phyloP scores from a whole-genome alignment of 2,888 invertebrate genomes.

The Ischnus inquisitorius region DNA sequence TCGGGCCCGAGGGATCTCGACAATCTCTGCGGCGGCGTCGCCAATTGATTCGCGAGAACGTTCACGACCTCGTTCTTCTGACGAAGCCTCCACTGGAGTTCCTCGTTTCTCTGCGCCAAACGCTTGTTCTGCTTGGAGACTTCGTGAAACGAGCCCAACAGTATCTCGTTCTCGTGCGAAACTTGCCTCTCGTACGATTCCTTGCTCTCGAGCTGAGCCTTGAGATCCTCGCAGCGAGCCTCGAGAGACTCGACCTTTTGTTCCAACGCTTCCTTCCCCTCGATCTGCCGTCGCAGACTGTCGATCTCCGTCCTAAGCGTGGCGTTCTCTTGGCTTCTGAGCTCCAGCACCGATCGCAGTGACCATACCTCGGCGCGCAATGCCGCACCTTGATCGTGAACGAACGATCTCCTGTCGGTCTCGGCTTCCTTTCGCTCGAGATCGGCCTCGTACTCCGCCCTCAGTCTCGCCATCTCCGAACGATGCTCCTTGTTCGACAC shows the following conservation, averaged over 20 bases:
- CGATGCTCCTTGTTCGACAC: constrained; percentile 80
- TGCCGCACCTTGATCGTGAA: constrained; percentile 86
- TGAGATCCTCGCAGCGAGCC: constrained; percentile 95
- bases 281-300: constrained; percentile 90
- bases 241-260: constrained; percentile 92
- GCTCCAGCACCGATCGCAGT: constrained; percentile 94
- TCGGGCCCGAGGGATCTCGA: constrained; percentile 81
- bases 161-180: constrained; percentile 90
- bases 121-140: constrained; percentile 93
- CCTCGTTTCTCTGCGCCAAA: constrained; percentile 94
- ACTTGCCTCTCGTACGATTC: constrained; percentile 91
- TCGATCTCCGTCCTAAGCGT: constrained; percentile 91
- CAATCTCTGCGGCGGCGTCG: constrained; percentile 77
- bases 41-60: constrained; percentile 81
- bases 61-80: constrained; percentile 92
- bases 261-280: constrained; percentile 90
- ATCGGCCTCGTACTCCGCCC: constrained; percentile 87
- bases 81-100: constrained; percentile 94
- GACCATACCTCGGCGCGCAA: constrained; percentile 93
- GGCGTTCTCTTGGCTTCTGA: constrained; percentile 94
- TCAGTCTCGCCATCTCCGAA: constrained; percentile 76
- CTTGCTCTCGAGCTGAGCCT: constrained; percentile 90
- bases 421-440: constrained; percentile 86
- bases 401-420: constrained; percentile 86
- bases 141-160: constrained; percentile 91